These are phyloP conservation scores for Champsocephalus gunnari DNA, from an alignment of 2,797 vertebrate genomes.

Conservation along the genomic window DNA sequence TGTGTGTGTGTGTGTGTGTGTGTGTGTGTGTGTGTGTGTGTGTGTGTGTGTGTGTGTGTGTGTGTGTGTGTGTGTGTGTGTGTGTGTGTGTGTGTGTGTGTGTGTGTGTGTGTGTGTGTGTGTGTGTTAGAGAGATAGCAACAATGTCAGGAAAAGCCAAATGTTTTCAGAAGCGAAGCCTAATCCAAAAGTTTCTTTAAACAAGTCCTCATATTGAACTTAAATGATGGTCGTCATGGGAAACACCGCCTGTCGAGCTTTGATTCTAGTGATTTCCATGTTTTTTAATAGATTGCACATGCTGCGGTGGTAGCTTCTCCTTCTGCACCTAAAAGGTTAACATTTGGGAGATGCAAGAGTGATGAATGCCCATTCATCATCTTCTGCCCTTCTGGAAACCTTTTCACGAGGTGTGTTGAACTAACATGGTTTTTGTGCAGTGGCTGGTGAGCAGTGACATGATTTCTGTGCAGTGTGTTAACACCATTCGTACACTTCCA, in stretches of 20 bases:
- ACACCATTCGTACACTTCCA: slow-evolving; percentile 37
- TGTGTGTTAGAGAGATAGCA: background rate
- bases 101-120: too few relatives aligned
- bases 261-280: background rate
- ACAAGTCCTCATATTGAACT: background rate
- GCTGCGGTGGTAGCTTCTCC: slow-evolving; percentile 9
- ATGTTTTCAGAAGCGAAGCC: background rate
- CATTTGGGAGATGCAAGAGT: slow-evolving; percentile 24
- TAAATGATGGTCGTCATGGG: background rate
- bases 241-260: background rate
- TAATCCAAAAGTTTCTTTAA: background rate
- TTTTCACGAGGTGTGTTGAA: slow-evolving; percentile 30
- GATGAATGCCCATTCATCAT: slow-evolving; percentile 62
- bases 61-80: background rate
- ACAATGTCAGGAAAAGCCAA: too few relatives aligned
- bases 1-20: too few relatives aligned
- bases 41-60: too few relatives aligned
- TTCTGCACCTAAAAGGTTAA: slow-evolving; percentile 35
- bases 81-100: background rate
- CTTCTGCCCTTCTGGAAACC: slow-evolving; percentile 45
- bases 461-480: slow-evolving; percentile 24
- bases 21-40: background rate
- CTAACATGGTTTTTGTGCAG: background rate
- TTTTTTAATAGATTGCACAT: background rate
- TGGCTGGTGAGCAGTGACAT: slow-evolving; percentile 35